A percentile compares a stretch with the other conserved stretches of the same genome.
phyloP scores from a whole-genome alignment of 2,888 invertebrate species.

The Apamea monoglypha region DNA sequence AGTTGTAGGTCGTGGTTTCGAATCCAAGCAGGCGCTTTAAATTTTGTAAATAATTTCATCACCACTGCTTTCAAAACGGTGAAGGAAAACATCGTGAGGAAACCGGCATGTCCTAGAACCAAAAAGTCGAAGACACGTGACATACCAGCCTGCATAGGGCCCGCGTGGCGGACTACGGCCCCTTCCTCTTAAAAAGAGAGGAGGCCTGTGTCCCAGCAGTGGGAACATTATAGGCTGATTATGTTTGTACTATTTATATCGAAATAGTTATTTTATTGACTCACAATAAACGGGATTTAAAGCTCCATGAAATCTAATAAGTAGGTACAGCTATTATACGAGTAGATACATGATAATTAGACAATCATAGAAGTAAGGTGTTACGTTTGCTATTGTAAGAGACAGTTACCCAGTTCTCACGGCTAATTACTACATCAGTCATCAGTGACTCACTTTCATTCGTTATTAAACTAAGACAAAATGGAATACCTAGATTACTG shows the following conservation, averaged over 20 bases:
- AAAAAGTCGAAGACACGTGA: not conserved
- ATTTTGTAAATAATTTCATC: too few relatives aligned
- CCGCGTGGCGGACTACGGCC: too few relatives aligned
- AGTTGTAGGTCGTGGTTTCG: too few relatives aligned
- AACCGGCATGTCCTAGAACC: not conserved
- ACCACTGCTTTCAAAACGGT: too few relatives aligned
- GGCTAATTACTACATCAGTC: slow-evolving; percentile 14
- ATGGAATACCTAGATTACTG: not conserved
- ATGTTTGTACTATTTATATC: not conserved
- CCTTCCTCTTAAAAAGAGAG: not conserved
- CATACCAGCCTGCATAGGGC: not conserved
- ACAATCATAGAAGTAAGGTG: not conserved
- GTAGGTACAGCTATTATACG: not conserved
- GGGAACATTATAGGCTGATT: too few relatives aligned
- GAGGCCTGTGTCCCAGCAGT: too few relatives aligned
- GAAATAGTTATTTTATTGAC: not conserved
- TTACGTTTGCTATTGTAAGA: slow-evolving; percentile 27
- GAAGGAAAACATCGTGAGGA: not conserved
- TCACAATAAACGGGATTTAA: not conserved
- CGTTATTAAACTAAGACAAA: not conserved
- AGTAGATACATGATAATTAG: not conserved
- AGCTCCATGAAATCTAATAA: not conserved
- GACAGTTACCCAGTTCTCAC: slow-evolving; percentile 43
- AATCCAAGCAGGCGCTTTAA: too few relatives aligned
- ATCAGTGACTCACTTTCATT: slow-evolving; percentile 2